A percentile compares a stretch with the other conserved stretches of the same genome.
Conservation (phyloP, 2,797 vertebrate species). For the Hephaestus fuliginosus region DNA sequence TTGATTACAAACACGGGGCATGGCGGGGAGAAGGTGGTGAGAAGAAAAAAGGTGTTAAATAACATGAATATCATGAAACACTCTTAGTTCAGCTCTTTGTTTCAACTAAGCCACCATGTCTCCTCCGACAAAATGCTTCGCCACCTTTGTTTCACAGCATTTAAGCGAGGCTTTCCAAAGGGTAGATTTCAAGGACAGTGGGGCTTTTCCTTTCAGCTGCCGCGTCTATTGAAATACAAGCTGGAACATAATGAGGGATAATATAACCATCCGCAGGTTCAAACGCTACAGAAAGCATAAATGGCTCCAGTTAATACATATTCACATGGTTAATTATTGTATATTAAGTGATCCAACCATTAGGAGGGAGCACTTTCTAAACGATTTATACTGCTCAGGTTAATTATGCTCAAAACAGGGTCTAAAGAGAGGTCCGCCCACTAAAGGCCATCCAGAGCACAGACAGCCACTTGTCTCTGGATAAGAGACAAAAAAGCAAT, state of each 20-base stretch:
- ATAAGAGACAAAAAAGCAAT: background rate
- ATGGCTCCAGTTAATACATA: constrained; percentile 64
- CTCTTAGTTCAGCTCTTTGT: constrained; percentile 84
- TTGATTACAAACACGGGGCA: constrained; percentile 81
- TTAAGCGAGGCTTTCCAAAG: constrained; percentile 77
- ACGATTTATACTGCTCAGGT: constrained; percentile 31
- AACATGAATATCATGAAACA: constrained; percentile 83
- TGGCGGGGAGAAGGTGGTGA: constrained; percentile 63
- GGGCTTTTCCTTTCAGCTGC: constrained; percentile 76
- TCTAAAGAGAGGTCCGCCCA: background rate
- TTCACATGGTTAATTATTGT: constrained; percentile 62
- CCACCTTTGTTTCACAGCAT: constrained; percentile 81
- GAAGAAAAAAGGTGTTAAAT: constrained; percentile 75
- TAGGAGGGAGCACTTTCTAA: constrained; percentile 24
- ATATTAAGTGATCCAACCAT: constrained; percentile 44
- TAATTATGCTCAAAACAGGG: constrained; percentile 33
- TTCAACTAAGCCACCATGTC: constrained; percentile 82
- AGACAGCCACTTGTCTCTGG: constrained; percentile 3
- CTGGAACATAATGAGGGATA: constrained; percentile 72
- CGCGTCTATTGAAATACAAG: constrained; percentile 75
- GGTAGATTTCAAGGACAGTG: constrained; percentile 81
- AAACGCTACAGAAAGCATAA: constrained; percentile 64
- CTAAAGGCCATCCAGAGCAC: constrained; percentile 22
- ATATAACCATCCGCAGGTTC: constrained; percentile 67
- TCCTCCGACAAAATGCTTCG: constrained; percentile 74